These are phyloP conservation scores for Parasteatoda tepidariorum DNA, from an alignment of 1,140 invertebrate genomes.

Conservation along the genomic window DNA sequence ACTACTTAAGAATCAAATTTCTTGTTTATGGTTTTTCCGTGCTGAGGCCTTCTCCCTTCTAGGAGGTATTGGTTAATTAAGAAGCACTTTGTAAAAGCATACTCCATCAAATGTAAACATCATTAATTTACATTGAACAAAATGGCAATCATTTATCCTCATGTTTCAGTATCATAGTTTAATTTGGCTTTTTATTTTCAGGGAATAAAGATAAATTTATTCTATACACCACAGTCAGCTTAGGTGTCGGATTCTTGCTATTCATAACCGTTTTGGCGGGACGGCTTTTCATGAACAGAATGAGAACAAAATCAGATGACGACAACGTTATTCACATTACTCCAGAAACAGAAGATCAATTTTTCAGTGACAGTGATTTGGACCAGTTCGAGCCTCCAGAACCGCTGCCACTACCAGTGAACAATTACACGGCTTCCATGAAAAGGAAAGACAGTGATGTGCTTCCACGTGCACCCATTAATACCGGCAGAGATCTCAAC, in stretches of 20 bases:
- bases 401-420: background rate
- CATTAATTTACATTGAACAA: too few relatives aligned
- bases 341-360: conserved; percentile 8
- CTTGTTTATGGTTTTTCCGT: too few relatives aligned
- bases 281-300: background rate
- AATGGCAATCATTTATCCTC: too few relatives aligned
- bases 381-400: conserved; percentile 35
- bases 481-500: conserved; percentile 10
- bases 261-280: background rate
- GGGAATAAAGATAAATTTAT: conserved; percentile 34
- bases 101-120: too few relatives aligned
- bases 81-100: too few relatives aligned
- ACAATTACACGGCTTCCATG: background rate
- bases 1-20: too few relatives aligned
- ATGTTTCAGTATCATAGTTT: too few relatives aligned
- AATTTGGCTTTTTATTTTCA: conserved; percentile 8
- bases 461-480: background rate
- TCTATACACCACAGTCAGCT: conserved; percentile 12
- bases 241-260: conserved; percentile 12
- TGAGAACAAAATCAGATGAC: background rate
- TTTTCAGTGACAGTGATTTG: conserved; percentile 35
- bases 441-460: conserved; percentile 19
- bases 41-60: too few relatives aligned
- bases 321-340: background rate
- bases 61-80: too few relatives aligned